Percentiles rank a stretch among this genome's conserved stretches.
Conservation (phyloP, 2,113 vertebrate species). For the Ariopsis seemanni region DNA sequence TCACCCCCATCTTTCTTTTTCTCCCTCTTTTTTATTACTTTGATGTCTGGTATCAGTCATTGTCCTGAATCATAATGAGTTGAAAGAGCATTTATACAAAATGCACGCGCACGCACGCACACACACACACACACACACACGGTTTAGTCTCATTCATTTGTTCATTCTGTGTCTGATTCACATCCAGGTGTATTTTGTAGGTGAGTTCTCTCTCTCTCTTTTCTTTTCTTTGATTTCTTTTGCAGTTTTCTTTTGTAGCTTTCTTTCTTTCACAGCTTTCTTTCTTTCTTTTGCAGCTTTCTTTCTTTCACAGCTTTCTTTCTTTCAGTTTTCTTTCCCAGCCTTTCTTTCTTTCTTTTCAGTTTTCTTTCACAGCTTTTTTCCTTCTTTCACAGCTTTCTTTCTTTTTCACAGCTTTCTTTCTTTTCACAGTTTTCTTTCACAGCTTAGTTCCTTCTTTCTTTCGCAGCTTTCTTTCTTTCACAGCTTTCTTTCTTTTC, state of each 20-base stretch:
- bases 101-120: neutral
- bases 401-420: too few relatives aligned
- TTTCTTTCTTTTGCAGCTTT: neutral
- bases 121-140: neutral
- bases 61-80: slow-evolving; percentile 41
- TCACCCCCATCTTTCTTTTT: slow-evolving; percentile 32
- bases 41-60: slow-evolving; percentile 26
- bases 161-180: slow-evolving; percentile 29
- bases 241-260: too few relatives aligned
- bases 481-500: too few relatives aligned
- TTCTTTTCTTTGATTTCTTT: too few relatives aligned
- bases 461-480: too few relatives aligned
- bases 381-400: too few relatives aligned
- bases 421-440: too few relatives aligned
- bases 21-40: slow-evolving; percentile 13
- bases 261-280: too few relatives aligned
- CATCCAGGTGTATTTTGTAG: slow-evolving; percentile 8
- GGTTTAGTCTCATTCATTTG: slow-evolving; percentile 10
- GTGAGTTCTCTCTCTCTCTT: neutral
- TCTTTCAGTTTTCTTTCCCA: too few relatives aligned
- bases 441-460: too few relatives aligned
- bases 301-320: neutral
- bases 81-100: slow-evolving; percentile 22
- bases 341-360: too few relatives aligned
- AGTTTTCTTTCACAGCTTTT: too few relatives aligned